Conservation (phyloP, 2,113 vertebrate genomes). For the Phainopepla nitens region DNA sequence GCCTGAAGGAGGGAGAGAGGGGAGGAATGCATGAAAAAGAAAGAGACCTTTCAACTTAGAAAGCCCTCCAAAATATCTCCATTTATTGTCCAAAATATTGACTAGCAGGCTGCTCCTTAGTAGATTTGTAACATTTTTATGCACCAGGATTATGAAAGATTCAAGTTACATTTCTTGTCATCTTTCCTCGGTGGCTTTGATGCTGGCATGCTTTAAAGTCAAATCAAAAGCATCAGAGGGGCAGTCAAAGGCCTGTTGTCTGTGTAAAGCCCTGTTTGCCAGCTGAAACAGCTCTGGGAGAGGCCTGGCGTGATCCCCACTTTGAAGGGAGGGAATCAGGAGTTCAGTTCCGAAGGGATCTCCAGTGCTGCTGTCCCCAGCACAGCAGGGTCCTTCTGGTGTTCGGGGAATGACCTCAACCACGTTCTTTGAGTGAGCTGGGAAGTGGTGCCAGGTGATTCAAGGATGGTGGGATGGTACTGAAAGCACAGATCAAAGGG, state of each 20-base stretch:
- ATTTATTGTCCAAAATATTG: not conserved
- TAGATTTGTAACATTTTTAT: not conserved
- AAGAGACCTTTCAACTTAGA: not conserved
- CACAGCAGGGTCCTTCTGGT: not conserved
- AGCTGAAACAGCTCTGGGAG: not conserved
- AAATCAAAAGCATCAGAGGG: not conserved
- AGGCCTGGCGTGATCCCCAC: not conserved
- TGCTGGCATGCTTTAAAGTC: not conserved
- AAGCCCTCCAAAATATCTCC: not conserved
- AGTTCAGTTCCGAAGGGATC: conserved; percentile 9
- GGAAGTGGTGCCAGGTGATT: not conserved
- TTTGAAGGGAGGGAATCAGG: conserved; percentile 34
- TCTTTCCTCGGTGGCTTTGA: not conserved
- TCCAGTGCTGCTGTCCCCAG: conserved; percentile 7
- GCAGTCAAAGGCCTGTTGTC: not conserved
- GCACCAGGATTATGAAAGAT: not conserved
- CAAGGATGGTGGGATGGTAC: not conserved
- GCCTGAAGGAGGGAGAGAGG: not conserved
- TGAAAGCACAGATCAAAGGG: not conserved
- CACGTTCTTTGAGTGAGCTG: not conserved
- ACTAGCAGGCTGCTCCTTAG: not conserved
- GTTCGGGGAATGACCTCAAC: not conserved
- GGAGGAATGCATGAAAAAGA: not conserved
- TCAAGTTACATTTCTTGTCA: not conserved
- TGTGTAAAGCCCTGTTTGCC: not conserved